Evolutionary conservation across 2,113 vertebrate genomes (phyloP), one percentile per base, ranked within the genome.

Genomic region (Astur gentilis): DNA sequence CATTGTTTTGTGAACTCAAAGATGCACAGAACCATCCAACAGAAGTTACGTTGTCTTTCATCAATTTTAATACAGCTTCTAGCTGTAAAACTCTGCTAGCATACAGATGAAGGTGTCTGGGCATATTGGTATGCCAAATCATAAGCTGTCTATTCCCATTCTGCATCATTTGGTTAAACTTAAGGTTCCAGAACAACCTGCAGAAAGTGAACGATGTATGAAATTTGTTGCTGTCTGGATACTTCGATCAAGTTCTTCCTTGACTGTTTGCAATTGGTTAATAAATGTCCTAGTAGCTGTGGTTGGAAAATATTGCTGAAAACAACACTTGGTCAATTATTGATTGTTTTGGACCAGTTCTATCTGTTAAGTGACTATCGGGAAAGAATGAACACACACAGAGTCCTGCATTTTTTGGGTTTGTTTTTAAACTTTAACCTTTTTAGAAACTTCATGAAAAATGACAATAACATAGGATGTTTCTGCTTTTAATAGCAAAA

Each of bases 21-120:
- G 58, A 71, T 82, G 70, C 66, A 92, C 32, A 66, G 85, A 77
- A 78, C 57, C 58, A 38, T 57, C 69, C 79, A 69, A 36, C 18
- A 89, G 45, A 78, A 96, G 72, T 84, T 88, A 45, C 7, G 5
- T 71, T 88, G 72, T 55, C 89, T 76, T 96, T 91, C 90, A 94
- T 96, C 79, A 86, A 90, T 96, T 96, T 96, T 93, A 85, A 95
- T 96, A 86, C 93, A 88, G 84, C 79, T 96, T 92, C 69, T 88
- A 65, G 47, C 87, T 69, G 65, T 75, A 87, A 91, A 96, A 87
- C 89, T 57, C 71, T 90, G 75, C 86, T 89, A 97, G 96, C 95
- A 97, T 89, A 95, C 84, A 93, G 92, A 97, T 96, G 95, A 98
- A 97, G 96, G 92, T 96, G 81, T 75, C 95, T 97, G 97, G 69